phyloP scores from a whole-genome alignment of 2,113 vertebrate species.

The Python bivittatus region DNA sequence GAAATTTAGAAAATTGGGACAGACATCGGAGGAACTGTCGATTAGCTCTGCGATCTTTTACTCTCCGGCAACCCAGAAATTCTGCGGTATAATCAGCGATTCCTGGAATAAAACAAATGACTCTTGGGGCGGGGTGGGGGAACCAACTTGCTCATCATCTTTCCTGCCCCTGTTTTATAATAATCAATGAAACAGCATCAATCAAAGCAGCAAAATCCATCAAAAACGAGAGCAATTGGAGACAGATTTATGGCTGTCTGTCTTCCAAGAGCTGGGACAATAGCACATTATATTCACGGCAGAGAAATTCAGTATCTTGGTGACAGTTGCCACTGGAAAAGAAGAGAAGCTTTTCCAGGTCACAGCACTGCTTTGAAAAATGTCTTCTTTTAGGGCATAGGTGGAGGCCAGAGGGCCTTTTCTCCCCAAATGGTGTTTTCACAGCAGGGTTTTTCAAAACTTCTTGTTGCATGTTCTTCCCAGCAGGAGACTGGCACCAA shows the following conservation, averaged over 20 bases:
- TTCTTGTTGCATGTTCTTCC: background rate
- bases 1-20: background rate
- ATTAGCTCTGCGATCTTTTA: background rate
- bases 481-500: background rate
- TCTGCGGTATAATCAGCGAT: background rate
- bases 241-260: background rate
- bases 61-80: background rate
- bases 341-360: background rate
- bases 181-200: background rate
- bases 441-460: background rate
- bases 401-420: background rate
- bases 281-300: background rate
- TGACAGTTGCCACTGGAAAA: background rate
- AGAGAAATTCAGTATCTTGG: background rate
- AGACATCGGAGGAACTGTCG: background rate
- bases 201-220: background rate
- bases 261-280: background rate
- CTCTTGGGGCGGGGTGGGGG: background rate
- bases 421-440: background rate
- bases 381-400: background rate
- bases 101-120: background rate
- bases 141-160: background rate
- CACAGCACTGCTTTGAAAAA: background rate
- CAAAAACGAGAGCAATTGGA: background rate
- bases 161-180: background rate